phyloP scores from a whole-genome alignment of 2,888 invertebrate species.

The Drosophila greeni region DNA sequence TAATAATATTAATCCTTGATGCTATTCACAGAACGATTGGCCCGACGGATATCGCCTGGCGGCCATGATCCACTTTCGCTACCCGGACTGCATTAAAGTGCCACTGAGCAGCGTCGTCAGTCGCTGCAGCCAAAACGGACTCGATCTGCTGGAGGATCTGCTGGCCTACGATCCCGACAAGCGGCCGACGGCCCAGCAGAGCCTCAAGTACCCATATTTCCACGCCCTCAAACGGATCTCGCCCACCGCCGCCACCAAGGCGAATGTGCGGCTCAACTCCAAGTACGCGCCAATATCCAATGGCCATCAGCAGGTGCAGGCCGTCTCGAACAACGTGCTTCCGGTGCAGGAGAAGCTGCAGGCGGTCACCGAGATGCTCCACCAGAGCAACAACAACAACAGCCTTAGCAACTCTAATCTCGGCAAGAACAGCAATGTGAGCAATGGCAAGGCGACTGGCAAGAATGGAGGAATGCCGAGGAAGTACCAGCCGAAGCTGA shows the following conservation, averaged over 20 bases:
- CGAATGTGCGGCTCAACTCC: constrained; percentile 68
- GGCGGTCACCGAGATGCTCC: constrained; percentile 70
- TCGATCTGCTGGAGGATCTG: constrained; percentile 90
- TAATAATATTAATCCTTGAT: neutral
- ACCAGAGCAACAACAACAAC: constrained; percentile 59
- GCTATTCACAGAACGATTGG: constrained; percentile 87
- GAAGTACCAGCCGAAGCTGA: constrained; percentile 68
- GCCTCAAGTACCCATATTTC: constrained; percentile 84
- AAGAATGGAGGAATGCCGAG: constrained; percentile 57
- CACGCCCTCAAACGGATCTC: constrained; percentile 77
- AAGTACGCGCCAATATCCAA: constrained; percentile 58
- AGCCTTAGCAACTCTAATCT: constrained; percentile 51
- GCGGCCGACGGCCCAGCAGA: constrained; percentile 93
- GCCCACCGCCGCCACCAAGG: constrained; percentile 74
- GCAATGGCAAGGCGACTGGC: constrained; percentile 35
- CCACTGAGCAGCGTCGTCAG: constrained; percentile 89
- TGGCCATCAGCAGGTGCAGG: constrained; percentile 43
- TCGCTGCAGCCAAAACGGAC: constrained; percentile 89
- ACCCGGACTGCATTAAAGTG: constrained; percentile 92
- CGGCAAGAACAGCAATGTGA: constrained; percentile 45
- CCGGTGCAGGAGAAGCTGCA: constrained; percentile 76
- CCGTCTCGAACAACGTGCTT: constrained; percentile 75
- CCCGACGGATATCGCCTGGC: constrained; percentile 96
- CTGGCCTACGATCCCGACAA: constrained; percentile 95
- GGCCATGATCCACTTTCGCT: constrained; percentile 95